phyloP scores from a whole-genome alignment of 2,113 vertebrate genomes.

The Oreochromis niloticus region DNA sequence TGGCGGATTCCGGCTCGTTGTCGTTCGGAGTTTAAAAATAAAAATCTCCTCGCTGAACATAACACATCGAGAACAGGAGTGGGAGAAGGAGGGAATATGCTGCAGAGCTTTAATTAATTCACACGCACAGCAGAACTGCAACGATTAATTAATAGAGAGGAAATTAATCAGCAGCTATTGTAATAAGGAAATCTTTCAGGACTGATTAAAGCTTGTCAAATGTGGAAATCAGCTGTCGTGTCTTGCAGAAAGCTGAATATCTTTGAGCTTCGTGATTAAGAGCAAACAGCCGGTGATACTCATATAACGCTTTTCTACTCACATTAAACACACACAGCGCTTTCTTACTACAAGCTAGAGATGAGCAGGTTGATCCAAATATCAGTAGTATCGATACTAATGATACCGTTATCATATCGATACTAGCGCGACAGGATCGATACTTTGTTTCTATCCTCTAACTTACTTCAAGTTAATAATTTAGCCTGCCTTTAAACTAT shows the following conservation, averaged over 20 bases:
- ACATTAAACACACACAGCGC: neutral
- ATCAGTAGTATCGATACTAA: neutral
- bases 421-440: fast-evolving
- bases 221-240: neutral
- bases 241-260: neutral
- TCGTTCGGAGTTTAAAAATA: neutral
- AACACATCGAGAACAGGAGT: neutral
- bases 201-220: neutral
- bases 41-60: neutral
- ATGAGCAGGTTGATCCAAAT: neutral
- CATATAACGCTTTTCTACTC: neutral
- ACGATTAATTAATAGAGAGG: neutral
- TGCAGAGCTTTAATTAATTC: neutral
- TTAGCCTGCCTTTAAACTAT: neutral
- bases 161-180: neutral
- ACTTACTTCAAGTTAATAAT: neutral
- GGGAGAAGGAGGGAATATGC: neutral
- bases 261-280: neutral
- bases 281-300: fast-evolving
- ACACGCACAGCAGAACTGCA: neutral
- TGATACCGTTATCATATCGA: neutral
- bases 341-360: neutral
- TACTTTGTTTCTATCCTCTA: neutral
- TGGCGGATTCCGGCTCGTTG: neutral
- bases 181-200: neutral